Conservation (phyloP, 2,113 vertebrate genomes). For the Danio rerio region DNA sequence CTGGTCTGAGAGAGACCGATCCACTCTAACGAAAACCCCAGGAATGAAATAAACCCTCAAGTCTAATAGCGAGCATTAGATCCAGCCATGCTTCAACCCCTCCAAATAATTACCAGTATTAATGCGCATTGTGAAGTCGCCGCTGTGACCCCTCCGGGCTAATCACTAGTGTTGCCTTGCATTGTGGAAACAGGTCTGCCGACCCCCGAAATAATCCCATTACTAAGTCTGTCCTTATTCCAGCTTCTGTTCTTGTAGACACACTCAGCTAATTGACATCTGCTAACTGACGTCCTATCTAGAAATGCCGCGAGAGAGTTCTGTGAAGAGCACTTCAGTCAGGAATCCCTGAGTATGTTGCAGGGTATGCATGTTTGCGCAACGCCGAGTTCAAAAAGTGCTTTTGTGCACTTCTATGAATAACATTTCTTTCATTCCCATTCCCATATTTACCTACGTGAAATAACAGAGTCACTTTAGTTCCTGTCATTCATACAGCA, state of each 20-base stretch:
- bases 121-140: constrained; percentile 53
- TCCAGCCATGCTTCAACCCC: constrained; percentile 41
- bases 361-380: constrained; percentile 27
- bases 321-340: constrained; percentile 42
- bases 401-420: constrained; percentile 16
- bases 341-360: constrained; percentile 40
- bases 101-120: constrained; percentile 62
- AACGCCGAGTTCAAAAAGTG: constrained; percentile 23
- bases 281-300: constrained; percentile 57
- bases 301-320: constrained; percentile 30
- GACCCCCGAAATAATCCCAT: constrained; percentile 57
- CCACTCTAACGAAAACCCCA: constrained; percentile 38
- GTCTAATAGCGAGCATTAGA: constrained; percentile 32
- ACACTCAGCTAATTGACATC: constrained; percentile 56
- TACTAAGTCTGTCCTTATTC: constrained; percentile 54
- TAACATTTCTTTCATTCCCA: not conserved
- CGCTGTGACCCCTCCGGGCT: constrained; percentile 45
- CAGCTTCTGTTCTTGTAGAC: constrained; percentile 37
- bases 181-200: constrained; percentile 52
- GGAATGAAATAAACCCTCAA: constrained; percentile 44
- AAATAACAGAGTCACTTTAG: constrained; percentile 28
- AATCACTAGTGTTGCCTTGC: constrained; percentile 54
- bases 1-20: constrained; percentile 42
- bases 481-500: constrained; percentile 8
- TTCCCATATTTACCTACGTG: constrained; percentile 22